A percentile compares a stretch with the other conserved stretches of the same genome.
Conservation (phyloP, 2,888 invertebrate species). For the Drosophila buzzatii region DNA sequence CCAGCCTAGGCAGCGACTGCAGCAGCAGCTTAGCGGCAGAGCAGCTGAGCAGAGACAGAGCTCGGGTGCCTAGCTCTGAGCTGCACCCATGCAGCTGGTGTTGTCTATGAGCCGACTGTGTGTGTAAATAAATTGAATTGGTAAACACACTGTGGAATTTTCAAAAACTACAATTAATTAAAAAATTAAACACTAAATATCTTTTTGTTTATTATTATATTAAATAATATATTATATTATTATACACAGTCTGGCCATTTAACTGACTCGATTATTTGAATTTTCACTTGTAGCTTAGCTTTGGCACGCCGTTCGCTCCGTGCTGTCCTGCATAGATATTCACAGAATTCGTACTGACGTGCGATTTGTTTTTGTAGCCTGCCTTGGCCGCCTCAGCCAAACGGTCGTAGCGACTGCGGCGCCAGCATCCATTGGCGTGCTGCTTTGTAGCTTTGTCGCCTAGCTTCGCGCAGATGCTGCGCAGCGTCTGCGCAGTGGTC, state of each 20-base stretch:
- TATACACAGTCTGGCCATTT: background rate
- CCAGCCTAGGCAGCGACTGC: slow-evolving; percentile 15
- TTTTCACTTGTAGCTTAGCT: slow-evolving; percentile 39
- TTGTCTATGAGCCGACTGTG: slow-evolving; percentile 22
- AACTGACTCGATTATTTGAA: background rate
- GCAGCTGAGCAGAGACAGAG: slow-evolving; percentile 36
- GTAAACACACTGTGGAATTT: background rate
- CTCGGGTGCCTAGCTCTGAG: slow-evolving; percentile 10
- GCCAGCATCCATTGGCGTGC: slow-evolving; percentile 31
- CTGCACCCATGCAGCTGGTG: slow-evolving; percentile 60
- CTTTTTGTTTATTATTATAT: background rate
- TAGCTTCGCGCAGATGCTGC: slow-evolving; percentile 62
- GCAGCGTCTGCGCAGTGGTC: slow-evolving; percentile 64
- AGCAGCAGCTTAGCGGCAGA: slow-evolving; percentile 34
- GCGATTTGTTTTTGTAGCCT: slow-evolving; percentile 79
- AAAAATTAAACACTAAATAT: background rate
- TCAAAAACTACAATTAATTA: background rate
- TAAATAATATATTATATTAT: background rate
- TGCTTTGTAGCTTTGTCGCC: slow-evolving; percentile 57
- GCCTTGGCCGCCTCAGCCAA: slow-evolving; percentile 58
- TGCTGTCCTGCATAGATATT: slow-evolving; percentile 82
- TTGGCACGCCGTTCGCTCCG: slow-evolving; percentile 58
- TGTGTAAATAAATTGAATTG: background rate
- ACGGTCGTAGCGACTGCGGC: slow-evolving; percentile 26
- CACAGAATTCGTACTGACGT: slow-evolving; percentile 81